A percentile compares a stretch with the other conserved stretches of the same genome.
Conservation (phyloP, 2,888 invertebrate species). For the Athrips mouffetella region DNA sequence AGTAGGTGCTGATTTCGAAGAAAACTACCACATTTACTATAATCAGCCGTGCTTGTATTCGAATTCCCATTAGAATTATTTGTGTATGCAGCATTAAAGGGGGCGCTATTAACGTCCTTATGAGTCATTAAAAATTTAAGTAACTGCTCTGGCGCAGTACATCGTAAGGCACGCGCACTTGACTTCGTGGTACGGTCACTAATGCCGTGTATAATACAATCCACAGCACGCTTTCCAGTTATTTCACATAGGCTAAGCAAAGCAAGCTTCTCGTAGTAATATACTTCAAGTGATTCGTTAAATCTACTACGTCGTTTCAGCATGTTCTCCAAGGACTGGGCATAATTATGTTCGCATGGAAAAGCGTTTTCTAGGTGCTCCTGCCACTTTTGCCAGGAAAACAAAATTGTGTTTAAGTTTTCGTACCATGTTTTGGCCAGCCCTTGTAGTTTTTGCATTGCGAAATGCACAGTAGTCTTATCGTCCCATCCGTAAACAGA, state of each 20-base stretch:
- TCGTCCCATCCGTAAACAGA: too few species aligned
- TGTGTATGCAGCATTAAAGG: too few species aligned
- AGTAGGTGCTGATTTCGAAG: too few species aligned
- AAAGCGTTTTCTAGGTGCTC: slow-evolving; percentile 19
- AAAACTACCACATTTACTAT: too few species aligned
- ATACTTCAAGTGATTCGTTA: background rate
- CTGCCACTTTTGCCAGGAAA: slow-evolving; percentile 21
- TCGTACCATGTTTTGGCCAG: slow-evolving; percentile 23
- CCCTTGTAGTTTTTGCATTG: slow-evolving; percentile 22
- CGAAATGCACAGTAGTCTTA: slow-evolving; percentile 19
- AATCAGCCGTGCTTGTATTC: too few species aligned
- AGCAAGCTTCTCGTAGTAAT: background rate
- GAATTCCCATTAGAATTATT: too few species aligned
- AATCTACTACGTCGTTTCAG: background rate
- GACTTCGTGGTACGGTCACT: slow-evolving; percentile 19
- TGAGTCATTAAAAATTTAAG: background rate
- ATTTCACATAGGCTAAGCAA: slow-evolving; percentile 21
- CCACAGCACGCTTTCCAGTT: slow-evolving; percentile 15
- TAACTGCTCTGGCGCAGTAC: slow-evolving; percentile 17
- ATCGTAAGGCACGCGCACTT: slow-evolving; percentile 22
- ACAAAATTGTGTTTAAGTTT: slow-evolving; percentile 16
- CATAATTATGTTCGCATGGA: slow-evolving; percentile 20
- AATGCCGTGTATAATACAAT: too few species aligned
- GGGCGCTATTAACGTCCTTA: too few species aligned
- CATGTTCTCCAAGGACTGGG: slow-evolving; percentile 19